Evolutionary conservation across 1,140 invertebrate genomes (phyloP).

Genomic region (Drosophila ohnishii): DNA sequence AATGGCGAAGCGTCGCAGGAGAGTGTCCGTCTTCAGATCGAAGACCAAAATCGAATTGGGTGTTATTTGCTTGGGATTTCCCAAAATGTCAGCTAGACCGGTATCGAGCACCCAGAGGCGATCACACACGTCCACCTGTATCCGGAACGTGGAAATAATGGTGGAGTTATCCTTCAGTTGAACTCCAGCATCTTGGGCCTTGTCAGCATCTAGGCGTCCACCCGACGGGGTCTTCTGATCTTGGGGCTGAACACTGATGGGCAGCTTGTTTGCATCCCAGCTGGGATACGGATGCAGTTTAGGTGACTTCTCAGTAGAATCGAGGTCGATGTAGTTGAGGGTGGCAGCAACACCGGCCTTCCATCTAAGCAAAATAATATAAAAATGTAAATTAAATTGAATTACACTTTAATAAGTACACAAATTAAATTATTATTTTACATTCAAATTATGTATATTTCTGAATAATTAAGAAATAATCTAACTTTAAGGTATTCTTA

Average conservation of each 20-base stretch:
- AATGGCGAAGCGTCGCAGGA: conserved; percentile 87
- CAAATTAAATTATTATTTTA: too few relatives aligned
- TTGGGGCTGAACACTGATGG: conserved; percentile 80
- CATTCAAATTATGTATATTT: too few relatives aligned
- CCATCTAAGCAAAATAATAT: conserved; percentile 84
- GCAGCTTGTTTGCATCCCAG: conserved; percentile 86
- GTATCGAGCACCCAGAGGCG: conserved; percentile 90
- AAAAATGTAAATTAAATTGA: too few relatives aligned
- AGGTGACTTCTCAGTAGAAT: conserved; percentile 85
- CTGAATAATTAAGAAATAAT: too few relatives aligned
- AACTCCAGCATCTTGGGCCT: conserved; percentile 68
- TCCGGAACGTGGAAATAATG: conserved; percentile 87
- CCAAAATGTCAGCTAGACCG: conserved; percentile 89
- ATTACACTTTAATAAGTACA: too few relatives aligned
- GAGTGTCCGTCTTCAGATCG: conserved; percentile 88
- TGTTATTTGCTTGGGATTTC: conserved; percentile 85
- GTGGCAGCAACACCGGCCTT: conserved; percentile 88
- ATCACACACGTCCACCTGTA: conserved; percentile 88
- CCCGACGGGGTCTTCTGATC: conserved; percentile 65
- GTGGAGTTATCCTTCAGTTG: conserved; percentile 84
- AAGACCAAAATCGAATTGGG: conserved; percentile 88
- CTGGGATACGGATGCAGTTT: conserved; percentile 88
- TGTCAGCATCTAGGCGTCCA: conserved; percentile 78
- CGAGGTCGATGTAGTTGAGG: conserved; percentile 87
- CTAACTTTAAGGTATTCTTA: too few relatives aligned